phyloP scores from a whole-genome alignment of 2,888 invertebrate genomes.

The Pyrochroa serraticornis region DNA sequence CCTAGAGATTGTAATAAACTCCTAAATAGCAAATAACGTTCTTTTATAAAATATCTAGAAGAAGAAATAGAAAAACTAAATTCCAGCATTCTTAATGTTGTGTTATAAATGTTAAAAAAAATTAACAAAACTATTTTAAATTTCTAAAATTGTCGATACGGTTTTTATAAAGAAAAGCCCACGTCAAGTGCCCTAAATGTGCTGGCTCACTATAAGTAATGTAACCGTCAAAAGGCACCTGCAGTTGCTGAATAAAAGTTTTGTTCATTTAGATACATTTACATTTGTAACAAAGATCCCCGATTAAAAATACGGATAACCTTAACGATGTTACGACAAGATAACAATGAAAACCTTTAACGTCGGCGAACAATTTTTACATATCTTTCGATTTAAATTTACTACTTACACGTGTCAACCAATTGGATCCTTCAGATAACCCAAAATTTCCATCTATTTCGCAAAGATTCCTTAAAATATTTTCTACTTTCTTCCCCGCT shows the following conservation, averaged over 20 bases:
- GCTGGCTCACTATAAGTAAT: slow-evolving; percentile 29
- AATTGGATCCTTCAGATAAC: background rate
- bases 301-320: slow-evolving; percentile 25
- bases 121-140: no score
- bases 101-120: no score
- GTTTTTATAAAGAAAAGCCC: background rate
- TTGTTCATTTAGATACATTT: slow-evolving; percentile 32
- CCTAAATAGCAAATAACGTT: no score
- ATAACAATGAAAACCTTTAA: slow-evolving; percentile 8
- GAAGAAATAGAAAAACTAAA: no score
- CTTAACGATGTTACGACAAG: slow-evolving; percentile 13
- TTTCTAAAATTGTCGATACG: no score
- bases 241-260: slow-evolving; percentile 29
- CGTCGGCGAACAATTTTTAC: background rate
- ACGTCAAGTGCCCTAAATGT: slow-evolving; percentile 11
- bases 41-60: no score
- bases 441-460: background rate
- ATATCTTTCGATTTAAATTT: no score
- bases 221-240: slow-evolving; percentile 28
- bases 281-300: slow-evolving; percentile 29
- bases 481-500: background rate
- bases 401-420: no score
- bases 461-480: background rate
- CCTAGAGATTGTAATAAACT: no score
- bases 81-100: no score